Evolutionary conservation across 2,113 vertebrate species (phyloP).

Genomic region (Phodopus roborovskii): DNA sequence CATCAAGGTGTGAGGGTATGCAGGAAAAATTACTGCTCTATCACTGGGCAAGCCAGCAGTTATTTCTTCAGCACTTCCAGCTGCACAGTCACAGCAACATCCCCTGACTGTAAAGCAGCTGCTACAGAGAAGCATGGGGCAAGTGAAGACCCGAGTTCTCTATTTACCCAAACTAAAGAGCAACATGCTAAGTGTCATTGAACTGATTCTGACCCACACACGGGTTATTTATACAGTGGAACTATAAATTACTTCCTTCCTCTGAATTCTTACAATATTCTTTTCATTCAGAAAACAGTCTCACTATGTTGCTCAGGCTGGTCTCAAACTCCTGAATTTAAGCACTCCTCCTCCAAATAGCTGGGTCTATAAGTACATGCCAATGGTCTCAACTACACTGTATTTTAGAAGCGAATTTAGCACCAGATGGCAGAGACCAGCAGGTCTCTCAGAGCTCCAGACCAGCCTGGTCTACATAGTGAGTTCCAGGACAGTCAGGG

Average conservation of each 20-base stretch:
- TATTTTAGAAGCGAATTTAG: constrained; percentile 19
- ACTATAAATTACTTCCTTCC: not conserved
- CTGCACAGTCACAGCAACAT: not conserved
- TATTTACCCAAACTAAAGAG: not conserved
- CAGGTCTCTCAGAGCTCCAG: not conserved
- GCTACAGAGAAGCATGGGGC: not conserved
- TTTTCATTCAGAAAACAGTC: not conserved
- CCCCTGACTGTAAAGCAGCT: not conserved
- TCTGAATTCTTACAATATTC: not conserved
- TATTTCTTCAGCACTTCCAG: not conserved
- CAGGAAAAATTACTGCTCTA: not conserved
- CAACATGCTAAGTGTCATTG: not conserved
- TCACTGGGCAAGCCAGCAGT: not conserved
- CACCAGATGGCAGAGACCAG: not conserved
- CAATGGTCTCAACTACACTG: not conserved
- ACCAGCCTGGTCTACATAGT: not conserved
- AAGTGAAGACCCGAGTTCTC: not conserved
- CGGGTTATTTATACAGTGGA: too few relatives aligned
- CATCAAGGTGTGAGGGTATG: not conserved
- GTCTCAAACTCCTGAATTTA: not conserved
- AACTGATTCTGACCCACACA: too few relatives aligned
- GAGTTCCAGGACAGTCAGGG: not conserved
- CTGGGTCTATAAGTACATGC: not conserved
- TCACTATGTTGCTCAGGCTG: not conserved
- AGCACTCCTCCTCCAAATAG: not conserved